Percentiles rank a stretch among this genome's conserved stretches.
Conservation (phyloP, 2,113 vertebrate species). For the Paralichthys olivaceus region DNA sequence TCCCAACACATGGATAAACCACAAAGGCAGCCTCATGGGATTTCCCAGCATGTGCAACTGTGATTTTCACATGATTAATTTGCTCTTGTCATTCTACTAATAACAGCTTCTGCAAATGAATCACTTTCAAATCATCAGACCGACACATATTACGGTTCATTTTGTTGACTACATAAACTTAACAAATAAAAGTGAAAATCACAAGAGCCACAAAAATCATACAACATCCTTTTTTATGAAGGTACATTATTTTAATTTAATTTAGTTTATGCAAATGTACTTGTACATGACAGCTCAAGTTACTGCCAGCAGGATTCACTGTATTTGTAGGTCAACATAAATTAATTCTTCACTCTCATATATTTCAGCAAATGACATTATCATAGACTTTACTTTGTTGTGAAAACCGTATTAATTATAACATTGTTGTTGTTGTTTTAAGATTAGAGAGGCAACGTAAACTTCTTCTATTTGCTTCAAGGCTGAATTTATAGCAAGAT, state of each 20-base stretch:
- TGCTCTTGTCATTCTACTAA: constrained; percentile 35
- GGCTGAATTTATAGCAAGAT: too few species aligned
- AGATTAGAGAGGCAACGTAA: too few species aligned
- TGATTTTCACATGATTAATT: constrained; percentile 54
- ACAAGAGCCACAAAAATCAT: constrained; percentile 28
- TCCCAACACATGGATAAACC: constrained; percentile 53
- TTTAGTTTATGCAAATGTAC: constrained; percentile 13
- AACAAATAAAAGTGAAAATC: too few species aligned
- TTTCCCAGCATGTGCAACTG: constrained; percentile 63
- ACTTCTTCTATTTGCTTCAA: background rate
- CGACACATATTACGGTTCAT: constrained; percentile 21
- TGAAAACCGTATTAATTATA: too few species aligned
- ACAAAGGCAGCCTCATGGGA: constrained; percentile 52
- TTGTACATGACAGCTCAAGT: constrained; percentile 33
- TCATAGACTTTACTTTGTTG: too few species aligned
- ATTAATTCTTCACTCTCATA: too few species aligned
- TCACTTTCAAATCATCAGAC: constrained; percentile 21
- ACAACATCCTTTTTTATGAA: constrained; percentile 10
- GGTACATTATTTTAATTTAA: background rate
- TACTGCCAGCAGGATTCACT: background rate
- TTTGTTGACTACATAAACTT: constrained; percentile 14
- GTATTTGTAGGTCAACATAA: background rate
- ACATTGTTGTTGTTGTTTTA: too few species aligned
- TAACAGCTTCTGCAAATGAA: constrained; percentile 51
- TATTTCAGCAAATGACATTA: too few species aligned